These are phyloP conservation scores for Urocolius indicus DNA, from an alignment of 2,113 vertebrate genomes.

Conservation along the genomic window DNA sequence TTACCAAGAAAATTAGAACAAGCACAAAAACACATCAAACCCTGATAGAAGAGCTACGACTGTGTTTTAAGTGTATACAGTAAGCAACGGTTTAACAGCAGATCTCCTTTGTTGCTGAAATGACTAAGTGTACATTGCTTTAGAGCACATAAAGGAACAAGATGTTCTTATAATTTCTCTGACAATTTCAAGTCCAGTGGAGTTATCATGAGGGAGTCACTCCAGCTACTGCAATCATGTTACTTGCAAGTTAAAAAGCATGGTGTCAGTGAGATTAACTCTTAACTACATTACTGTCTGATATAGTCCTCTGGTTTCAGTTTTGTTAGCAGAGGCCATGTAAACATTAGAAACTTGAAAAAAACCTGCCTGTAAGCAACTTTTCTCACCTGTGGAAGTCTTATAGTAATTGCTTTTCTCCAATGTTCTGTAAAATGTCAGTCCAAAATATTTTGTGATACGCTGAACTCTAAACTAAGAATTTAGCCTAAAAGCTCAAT, in stretches of 20 bases:
- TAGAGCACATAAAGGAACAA: neutral
- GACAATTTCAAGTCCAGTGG: neutral
- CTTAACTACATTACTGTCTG: neutral
- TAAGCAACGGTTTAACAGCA: neutral
- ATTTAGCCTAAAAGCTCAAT: neutral
- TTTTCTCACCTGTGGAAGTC: neutral
- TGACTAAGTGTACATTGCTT: neutral
- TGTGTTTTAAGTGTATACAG: rapidly evolving
- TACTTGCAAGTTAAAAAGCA: neutral
- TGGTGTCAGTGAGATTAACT: neutral
- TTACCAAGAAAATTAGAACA: neutral
- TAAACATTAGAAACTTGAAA: neutral
- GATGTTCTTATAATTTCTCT: neutral
- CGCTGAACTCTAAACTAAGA: neutral
- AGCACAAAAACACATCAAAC: neutral
- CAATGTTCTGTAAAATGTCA: neutral
- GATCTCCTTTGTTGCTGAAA: neutral
- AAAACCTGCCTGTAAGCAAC: neutral
- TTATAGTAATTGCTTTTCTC: neutral
- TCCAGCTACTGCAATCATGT: neutral
- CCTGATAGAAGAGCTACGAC: neutral
- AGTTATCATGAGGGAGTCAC: neutral
- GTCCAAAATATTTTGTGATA: neutral
- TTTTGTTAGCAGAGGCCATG: neutral
- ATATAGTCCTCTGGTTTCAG: neutral